phyloP scores from a whole-genome alignment of 2,797 vertebrate species.

The Syngnathus acus region DNA sequence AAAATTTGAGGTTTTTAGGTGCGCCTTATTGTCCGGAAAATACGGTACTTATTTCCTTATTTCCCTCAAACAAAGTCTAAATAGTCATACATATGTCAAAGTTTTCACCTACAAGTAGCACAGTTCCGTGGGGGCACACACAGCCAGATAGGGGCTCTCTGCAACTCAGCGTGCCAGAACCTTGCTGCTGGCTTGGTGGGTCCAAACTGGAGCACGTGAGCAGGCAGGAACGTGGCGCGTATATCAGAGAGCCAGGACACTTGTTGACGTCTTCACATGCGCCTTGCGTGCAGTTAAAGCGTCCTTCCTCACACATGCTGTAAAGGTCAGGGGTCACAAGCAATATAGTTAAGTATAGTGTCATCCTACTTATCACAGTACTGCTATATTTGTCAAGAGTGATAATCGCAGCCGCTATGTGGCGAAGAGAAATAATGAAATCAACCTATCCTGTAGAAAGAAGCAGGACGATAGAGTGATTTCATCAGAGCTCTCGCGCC shows the following conservation, averaged over 20 bases:
- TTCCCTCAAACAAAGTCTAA: no score
- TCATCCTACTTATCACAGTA: neutral
- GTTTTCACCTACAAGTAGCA: slow-evolving; percentile 72
- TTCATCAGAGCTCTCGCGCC: slow-evolving; percentile 78
- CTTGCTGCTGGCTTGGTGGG: slow-evolving; percentile 48
- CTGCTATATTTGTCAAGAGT: neutral
- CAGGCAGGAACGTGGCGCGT: slow-evolving; percentile 75
- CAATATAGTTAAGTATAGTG: neutral
- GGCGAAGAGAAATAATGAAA: slow-evolving; percentile 77
- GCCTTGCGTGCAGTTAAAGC: slow-evolving; percentile 72
- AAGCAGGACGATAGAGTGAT: slow-evolving; percentile 76
- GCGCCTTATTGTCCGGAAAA: no score
- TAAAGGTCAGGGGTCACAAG: neutral
- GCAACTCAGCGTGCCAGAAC: slow-evolving; percentile 54
- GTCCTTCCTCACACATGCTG: slow-evolving; percentile 70
- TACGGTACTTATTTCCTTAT: no score
- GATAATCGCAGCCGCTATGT: slow-evolving; percentile 22
- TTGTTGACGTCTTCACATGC: slow-evolving; percentile 59
- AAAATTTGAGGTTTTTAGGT: no score
- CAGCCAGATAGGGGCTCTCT: slow-evolving; percentile 70
- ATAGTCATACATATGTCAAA: neutral
- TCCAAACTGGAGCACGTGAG: slow-evolving; percentile 74
- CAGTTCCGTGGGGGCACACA: slow-evolving; percentile 76
- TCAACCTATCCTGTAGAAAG: slow-evolving; percentile 77
- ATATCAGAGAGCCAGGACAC: slow-evolving; percentile 76